phyloP scores from a whole-genome alignment of 2,888 invertebrate species.

The Stenotaenia linearis region DNA sequence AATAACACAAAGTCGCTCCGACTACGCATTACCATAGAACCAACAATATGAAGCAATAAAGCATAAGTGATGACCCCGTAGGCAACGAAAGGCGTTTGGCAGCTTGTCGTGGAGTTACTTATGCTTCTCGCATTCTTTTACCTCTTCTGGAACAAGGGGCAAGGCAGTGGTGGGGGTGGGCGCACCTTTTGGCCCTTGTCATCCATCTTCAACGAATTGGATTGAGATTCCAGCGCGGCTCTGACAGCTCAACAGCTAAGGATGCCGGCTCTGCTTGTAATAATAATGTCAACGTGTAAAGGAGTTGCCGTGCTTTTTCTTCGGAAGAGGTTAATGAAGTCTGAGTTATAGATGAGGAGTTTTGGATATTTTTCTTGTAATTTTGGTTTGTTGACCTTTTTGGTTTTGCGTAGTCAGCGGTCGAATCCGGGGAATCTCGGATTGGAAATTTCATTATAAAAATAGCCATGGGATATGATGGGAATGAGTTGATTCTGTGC shows the following conservation, averaged over 20 bases:
- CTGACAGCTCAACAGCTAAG: background rate
- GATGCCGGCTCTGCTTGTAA: constrained; percentile 1
- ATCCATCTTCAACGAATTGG: constrained; percentile 20
- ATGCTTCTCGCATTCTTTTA: constrained; percentile 17
- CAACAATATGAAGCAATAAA: constrained; percentile 6
- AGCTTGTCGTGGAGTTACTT: constrained; percentile 18
- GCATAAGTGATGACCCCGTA: constrained; percentile 21
- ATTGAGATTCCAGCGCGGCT: background rate
- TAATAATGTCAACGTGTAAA: constrained; percentile 13
- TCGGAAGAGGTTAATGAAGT: background rate
- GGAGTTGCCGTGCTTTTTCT: background rate
- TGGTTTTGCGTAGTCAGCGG: too few species aligned
- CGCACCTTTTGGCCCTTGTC: constrained; percentile 4
- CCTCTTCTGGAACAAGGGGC: constrained; percentile 12
- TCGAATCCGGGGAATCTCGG: background rate
- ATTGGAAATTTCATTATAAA: background rate
- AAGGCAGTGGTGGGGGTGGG: constrained; percentile 3
- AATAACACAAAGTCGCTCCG: background rate
- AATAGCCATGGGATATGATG: background rate
- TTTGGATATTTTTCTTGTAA: too few species aligned
- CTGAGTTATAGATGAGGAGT: background rate
- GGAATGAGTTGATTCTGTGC: background rate
- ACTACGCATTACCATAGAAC: background rate
- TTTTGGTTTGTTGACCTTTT: background rate
- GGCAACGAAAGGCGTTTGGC: constrained; percentile 6